Conservation (phyloP, 2,113 vertebrate genomes). For the Actenoides lindsayi region DNA sequence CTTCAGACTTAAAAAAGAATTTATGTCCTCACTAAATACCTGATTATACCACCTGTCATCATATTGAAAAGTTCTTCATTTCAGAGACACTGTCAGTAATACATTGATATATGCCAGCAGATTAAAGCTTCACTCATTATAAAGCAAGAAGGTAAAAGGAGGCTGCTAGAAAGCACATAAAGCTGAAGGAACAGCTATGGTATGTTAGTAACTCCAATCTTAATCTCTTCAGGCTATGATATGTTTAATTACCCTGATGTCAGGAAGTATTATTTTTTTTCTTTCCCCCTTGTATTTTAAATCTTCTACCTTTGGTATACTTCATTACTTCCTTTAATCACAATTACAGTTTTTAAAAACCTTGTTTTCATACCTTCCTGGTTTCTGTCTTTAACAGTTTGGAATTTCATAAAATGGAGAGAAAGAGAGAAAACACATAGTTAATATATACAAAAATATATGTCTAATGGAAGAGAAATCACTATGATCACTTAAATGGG, state of each 20-base stretch:
- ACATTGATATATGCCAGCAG: not conserved
- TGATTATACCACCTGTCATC: not conserved
- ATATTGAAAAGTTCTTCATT: not conserved
- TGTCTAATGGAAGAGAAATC: not conserved
- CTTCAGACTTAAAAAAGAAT: not conserved
- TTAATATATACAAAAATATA: not conserved
- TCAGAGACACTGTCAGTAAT: not conserved
- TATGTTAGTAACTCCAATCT: not conserved
- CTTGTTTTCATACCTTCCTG: not conserved
- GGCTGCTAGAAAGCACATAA: not conserved
- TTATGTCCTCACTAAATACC: not conserved
- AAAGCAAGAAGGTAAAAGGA: not conserved
- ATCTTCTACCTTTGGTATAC: not conserved
- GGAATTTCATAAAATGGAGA: not conserved
- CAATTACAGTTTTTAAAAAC: not conserved
- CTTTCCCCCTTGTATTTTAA: not conserved
- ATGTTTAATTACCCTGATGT: not conserved
- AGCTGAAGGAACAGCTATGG: not conserved
- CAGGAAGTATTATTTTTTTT: not conserved
- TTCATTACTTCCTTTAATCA: slow-evolving; percentile 1
- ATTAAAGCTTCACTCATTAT: not conserved
- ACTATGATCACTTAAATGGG: not conserved
- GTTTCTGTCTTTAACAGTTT: not conserved
- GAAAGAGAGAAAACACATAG: not conserved
- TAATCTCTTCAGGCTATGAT: not conserved